phyloP scores from a whole-genome alignment of 1,140 invertebrate genomes.

The Drosophila arizonae region DNA sequence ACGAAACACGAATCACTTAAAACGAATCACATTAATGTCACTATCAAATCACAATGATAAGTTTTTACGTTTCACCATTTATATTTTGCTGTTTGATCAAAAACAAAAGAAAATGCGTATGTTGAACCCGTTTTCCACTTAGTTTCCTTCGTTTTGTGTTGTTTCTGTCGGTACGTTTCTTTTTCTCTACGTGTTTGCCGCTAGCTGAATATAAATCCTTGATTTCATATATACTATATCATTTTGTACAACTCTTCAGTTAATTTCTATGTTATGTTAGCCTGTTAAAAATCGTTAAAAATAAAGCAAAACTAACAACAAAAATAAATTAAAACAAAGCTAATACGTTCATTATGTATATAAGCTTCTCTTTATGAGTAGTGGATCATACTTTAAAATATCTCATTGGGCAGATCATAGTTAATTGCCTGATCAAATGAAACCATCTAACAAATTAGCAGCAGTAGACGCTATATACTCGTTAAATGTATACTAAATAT shows the following conservation, averaged over 20 bases:
- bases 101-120: slow-evolving; percentile 33
- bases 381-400: slow-evolving; percentile 42
- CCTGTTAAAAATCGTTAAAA: slow-evolving; percentile 25
- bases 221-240: slow-evolving; percentile 37
- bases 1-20: not conserved
- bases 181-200: slow-evolving; percentile 68
- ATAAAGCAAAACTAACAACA: slow-evolving; percentile 25
- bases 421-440: slow-evolving; percentile 48
- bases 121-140: slow-evolving; percentile 43
- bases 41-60: slow-evolving; percentile 42
- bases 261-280: slow-evolving; percentile 42
- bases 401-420: slow-evolving; percentile 47
- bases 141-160: slow-evolving; percentile 62
- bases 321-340: slow-evolving; percentile 42
- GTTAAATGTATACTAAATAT: slow-evolving; percentile 60
- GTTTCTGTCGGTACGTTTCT: slow-evolving; percentile 73
- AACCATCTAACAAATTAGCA: slow-evolving; percentile 49
- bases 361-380: slow-evolving; percentile 72
- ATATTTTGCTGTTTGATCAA: slow-evolving; percentile 40
- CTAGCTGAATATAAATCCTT: slow-evolving; percentile 49
- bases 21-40: slow-evolving; percentile 23
- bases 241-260: slow-evolving; percentile 52
- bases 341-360: slow-evolving; percentile 68
- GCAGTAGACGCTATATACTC: slow-evolving; percentile 56
- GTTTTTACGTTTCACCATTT: slow-evolving; percentile 42